A percentile compares a stretch with the other conserved stretches of the same genome.
These are phyloP conservation scores for Thomomys bottae DNA, from an alignment of 2,113 vertebrate genomes.

Conservation along the genomic window DNA sequence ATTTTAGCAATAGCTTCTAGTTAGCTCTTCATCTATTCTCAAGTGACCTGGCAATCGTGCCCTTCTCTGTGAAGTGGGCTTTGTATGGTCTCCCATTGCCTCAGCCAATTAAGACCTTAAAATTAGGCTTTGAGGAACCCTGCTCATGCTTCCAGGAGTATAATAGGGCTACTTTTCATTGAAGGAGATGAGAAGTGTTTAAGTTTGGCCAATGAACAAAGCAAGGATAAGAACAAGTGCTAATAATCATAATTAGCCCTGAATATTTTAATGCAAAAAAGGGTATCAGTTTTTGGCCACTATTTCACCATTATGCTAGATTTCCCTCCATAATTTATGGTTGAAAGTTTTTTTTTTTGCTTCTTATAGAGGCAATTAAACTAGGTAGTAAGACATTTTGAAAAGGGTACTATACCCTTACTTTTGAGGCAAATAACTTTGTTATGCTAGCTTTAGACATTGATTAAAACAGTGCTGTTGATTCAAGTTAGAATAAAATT, in stretches of 20 bases:
- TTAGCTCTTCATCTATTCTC: slow-evolving; percentile 80
- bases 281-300: slow-evolving; percentile 75
- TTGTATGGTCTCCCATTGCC: slow-evolving; percentile 81
- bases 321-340: slow-evolving; percentile 69
- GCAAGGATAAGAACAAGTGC: slow-evolving; percentile 79
- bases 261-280: slow-evolving; percentile 80
- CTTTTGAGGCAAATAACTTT: slow-evolving; percentile 58
- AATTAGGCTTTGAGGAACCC: slow-evolving; percentile 81
- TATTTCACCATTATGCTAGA: slow-evolving; percentile 63
- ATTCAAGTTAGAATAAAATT: slow-evolving; percentile 31
- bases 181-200: slow-evolving; percentile 82
- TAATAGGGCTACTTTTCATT: slow-evolving; percentile 80
- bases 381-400: slow-evolving; percentile 59
- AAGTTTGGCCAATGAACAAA: slow-evolving; percentile 83
- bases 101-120: slow-evolving; percentile 82
- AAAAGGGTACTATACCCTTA: slow-evolving; percentile 48
- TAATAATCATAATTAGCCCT: slow-evolving; percentile 82
- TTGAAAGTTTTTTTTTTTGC: slow-evolving; percentile 61
- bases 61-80: slow-evolving; percentile 80
- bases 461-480: slow-evolving; percentile 49
- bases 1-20: slow-evolving; percentile 74
- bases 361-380: slow-evolving; percentile 66
- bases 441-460: slow-evolving; percentile 40
- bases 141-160: slow-evolving; percentile 80
- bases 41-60: slow-evolving; percentile 79